phyloP scores from a whole-genome alignment of 1,140 invertebrate species.

The Cephus cinctus region DNA sequence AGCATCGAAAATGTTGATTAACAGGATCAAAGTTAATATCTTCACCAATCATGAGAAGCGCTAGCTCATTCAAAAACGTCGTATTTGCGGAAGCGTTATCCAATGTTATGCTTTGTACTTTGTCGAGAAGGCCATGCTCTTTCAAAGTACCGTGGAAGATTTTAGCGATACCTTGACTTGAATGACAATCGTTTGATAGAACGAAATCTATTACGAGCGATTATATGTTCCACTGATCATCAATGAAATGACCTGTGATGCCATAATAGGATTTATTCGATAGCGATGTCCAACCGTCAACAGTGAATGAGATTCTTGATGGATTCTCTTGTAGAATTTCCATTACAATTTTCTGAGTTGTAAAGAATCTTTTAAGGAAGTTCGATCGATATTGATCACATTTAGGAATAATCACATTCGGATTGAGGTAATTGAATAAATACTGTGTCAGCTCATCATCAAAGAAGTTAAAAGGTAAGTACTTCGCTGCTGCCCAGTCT shows the following conservation, averaged over 20 bases:
- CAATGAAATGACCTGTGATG: slow-evolving; percentile 9
- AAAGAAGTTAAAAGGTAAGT: too few relatives aligned
- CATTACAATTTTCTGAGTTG: background rate
- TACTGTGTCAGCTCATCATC: too few relatives aligned
- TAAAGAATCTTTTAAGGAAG: background rate
- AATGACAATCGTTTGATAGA: background rate
- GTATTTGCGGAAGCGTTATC: slow-evolving; percentile 15
- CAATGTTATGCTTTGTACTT: slow-evolving; percentile 15
- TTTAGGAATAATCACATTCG: background rate
- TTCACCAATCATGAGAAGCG: background rate
- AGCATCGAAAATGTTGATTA: slow-evolving; percentile 18
- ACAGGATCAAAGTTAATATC: slow-evolving; percentile 3
- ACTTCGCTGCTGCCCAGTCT: too few relatives aligned
- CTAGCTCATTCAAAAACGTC: slow-evolving; percentile 7
- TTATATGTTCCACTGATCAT: slow-evolving; percentile 6
- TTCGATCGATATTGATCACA: background rate
- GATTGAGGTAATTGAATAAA: too few relatives aligned
- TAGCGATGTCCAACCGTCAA: slow-evolving; percentile 10
- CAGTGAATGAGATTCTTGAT: slow-evolving; percentile 4
- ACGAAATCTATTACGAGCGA: slow-evolving; percentile 4
- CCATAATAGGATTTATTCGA: slow-evolving; percentile 6
- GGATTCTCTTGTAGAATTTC: background rate
- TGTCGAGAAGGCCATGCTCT: slow-evolving; percentile 9
- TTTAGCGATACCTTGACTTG: background rate
- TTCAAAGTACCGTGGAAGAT: slow-evolving; percentile 8